phyloP scores from a whole-genome alignment of 2,113 vertebrate species.

The Eulacestoma nigropectus region DNA sequence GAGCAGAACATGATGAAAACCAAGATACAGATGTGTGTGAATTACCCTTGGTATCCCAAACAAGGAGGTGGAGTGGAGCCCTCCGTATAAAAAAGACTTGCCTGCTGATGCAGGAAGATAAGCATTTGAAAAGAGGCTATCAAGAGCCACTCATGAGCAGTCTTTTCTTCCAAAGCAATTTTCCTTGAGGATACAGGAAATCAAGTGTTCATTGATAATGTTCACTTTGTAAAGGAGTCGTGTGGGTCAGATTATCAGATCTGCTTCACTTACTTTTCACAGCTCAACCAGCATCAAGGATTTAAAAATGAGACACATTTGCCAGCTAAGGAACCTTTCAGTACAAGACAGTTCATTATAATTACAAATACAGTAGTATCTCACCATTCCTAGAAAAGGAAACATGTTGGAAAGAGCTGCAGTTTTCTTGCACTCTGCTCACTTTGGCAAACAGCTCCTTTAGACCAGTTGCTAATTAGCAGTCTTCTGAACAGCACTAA shows the following conservation, averaged over 20 bases:
- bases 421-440: not conserved
- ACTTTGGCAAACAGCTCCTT: not conserved
- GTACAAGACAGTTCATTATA: not conserved
- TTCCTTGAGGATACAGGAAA: conserved; percentile 40
- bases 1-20: not conserved
- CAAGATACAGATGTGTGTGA: not conserved
- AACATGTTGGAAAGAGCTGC: not conserved
- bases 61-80: not conserved
- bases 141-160: not conserved
- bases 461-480: not conserved
- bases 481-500: not conserved
- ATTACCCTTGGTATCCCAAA: conserved; percentile 5
- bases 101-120: conserved; percentile 21
- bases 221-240: conserved; percentile 7
- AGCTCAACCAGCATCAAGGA: not conserved
- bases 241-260: conserved; percentile 14
- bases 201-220: conserved; percentile 25
- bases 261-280: not conserved
- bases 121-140: conserved; percentile 34
- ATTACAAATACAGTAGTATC: not conserved
- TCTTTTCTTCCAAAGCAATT: conserved; percentile 11
- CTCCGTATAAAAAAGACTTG: not conserved
- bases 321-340: not conserved
- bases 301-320: not conserved
- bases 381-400: not conserved